Evolutionary conservation across 1,140 invertebrate species (phyloP), one percentile per base, ranked within the genome.

Genomic region (Neodiprion virginianus): DNA sequence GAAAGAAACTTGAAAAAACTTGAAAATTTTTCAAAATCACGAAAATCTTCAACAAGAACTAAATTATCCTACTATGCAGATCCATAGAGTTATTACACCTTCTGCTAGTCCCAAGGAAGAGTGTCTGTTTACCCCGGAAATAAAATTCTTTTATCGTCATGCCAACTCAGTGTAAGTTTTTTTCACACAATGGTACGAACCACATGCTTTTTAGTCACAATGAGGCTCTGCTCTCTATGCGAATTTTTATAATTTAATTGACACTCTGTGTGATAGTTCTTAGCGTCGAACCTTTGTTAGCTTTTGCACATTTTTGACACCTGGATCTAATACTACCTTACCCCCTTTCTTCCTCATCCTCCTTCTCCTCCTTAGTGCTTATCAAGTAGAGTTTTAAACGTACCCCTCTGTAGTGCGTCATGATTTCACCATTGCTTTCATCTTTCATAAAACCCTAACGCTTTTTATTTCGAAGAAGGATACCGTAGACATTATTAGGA

Each of bases 401-500:
- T 69, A 89, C 72, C 11, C 85, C 86, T 68, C 87, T 74, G 81
- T 85, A 89, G 77, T 86, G 81, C 10, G 69, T 76, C 72, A 90
- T 82, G 50, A 84, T 79, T 74, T 73, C 73, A 9, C 85, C 86
- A 76, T 82, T 82, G 21, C 79, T 79, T 81, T 91, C 89, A 82
- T 90, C 88, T 81, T 90, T 90, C 77, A 90, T 86, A 80, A 88
- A 85, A 9, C 89, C 88, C 8, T 88, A 40, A 21, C 17, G 17
- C 17, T 21, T 21, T 21, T 21, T 21, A 21, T 21, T 21, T 21
- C 17, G 17, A 21, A 70, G 67, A 11, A 79, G 79, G 10, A 83
- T 83, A 48, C 75, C 74, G 72, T 79, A 82, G 28, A 74, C 48
- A 77, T 83, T 83, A 74, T 81, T 75, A 74, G 17, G n/a, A n/a